These are phyloP conservation scores for Linepithema humile DNA, from an alignment of 1,140 invertebrate genomes.

Conservation along the genomic window DNA sequence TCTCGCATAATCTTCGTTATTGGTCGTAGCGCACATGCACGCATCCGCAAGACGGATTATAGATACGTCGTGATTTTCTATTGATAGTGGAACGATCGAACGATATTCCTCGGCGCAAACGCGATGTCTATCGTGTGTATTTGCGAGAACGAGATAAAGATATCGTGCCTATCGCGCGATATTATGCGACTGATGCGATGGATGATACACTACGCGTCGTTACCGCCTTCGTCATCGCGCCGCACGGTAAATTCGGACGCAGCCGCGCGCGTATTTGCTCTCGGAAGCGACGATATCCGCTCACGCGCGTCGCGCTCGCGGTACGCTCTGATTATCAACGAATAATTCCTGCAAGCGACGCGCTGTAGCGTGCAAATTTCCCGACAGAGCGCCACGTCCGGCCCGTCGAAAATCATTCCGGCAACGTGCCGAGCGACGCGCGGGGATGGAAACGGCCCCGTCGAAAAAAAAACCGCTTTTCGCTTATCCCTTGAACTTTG, in stretches of 20 bases:
- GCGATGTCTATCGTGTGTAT: neutral
- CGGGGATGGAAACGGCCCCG: neutral
- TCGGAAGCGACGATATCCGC: slow-evolving; percentile 47
- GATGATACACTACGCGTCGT: slow-evolving; percentile 29
- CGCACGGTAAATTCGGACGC: slow-evolving; percentile 32
- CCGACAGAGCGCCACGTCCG: slow-evolving; percentile 29
- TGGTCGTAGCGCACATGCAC: neutral
- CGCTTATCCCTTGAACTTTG: slow-evolving; percentile 73
- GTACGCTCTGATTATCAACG: slow-evolving; percentile 55
- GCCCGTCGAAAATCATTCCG: slow-evolving; percentile 59
- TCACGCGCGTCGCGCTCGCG: slow-evolving; percentile 26
- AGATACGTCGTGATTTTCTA: neutral
- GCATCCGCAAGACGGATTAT: neutral
- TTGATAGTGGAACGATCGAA: neutral
- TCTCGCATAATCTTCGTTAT: neutral
- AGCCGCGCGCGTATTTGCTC: slow-evolving; percentile 48
- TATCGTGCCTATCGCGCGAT: slow-evolving; percentile 19
- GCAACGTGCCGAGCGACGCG: slow-evolving; percentile 10
- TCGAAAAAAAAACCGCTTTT: slow-evolving; percentile 62
- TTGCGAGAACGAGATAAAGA: slow-evolving; percentile 14
- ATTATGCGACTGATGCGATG: slow-evolving; percentile 14
- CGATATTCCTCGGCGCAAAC: neutral
- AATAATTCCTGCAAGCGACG: slow-evolving; percentile 54
- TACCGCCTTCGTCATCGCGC: slow-evolving; percentile 27
- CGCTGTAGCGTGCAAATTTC: slow-evolving; percentile 48